Conservation (phyloP, 2,113 vertebrate species). For the Pica pica region DNA sequence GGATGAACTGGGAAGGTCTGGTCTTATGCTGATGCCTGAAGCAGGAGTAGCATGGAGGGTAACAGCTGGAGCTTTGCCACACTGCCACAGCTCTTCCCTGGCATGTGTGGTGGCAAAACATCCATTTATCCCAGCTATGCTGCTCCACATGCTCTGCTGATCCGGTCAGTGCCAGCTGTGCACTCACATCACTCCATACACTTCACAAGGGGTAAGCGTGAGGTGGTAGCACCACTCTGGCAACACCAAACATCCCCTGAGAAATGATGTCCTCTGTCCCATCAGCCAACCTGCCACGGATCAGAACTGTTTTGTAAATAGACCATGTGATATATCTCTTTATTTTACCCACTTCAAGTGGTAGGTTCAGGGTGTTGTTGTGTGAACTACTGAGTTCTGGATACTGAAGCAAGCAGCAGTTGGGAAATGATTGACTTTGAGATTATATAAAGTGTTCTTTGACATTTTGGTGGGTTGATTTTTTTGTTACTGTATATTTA, state of each 20-base stretch:
- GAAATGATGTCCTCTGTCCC: background rate
- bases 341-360: background rate
- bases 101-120: background rate
- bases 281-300: accelerated
- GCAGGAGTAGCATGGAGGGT: accelerated
- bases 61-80: background rate
- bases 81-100: accelerated
- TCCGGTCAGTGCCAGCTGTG: accelerated
- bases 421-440: background rate
- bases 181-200: background rate
- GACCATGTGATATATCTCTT: background rate
- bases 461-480: background rate
- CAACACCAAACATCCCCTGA: background rate
- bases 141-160: background rate
- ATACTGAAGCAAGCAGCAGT: background rate
- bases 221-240: background rate
- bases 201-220: background rate
- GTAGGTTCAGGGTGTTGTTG: accelerated
- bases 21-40: background rate
- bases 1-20: background rate
- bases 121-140: background rate
- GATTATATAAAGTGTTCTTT: background rate
- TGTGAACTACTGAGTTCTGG: background rate
- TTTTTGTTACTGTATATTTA: background rate
- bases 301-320: background rate